phyloP scores from a whole-genome alignment of 2,797 vertebrate genomes.

The Alexandromys oeconomus region DNA sequence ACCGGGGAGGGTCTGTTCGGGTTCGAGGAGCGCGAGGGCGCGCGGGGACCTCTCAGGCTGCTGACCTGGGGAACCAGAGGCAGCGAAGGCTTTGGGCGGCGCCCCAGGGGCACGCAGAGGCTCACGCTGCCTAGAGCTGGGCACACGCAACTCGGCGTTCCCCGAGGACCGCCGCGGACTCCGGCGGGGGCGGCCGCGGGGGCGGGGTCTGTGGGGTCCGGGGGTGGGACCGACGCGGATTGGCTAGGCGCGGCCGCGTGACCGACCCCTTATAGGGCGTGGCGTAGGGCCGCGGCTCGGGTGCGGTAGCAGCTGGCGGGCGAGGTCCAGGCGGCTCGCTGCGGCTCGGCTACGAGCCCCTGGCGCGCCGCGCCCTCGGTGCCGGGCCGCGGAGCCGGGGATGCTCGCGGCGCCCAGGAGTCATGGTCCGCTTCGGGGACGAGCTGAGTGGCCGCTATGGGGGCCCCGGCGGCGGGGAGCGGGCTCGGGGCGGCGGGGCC shows the following conservation, averaged over 20 bases:
- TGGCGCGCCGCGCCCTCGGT: conserved; percentile 71
- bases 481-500: conserved; percentile 88
- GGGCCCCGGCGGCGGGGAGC: conserved; percentile 90
- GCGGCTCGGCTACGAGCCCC: conserved; percentile 14
- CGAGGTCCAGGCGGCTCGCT: conserved; percentile 46
- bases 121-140: not conserved
- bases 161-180: conserved; percentile 75
- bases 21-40: not conserved
- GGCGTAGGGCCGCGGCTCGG: conserved; percentile 68
- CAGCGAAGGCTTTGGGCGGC: not conserved
- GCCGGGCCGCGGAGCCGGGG: conserved; percentile 67
- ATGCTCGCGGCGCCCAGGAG: conserved; percentile 76
- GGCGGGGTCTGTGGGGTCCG: conserved; percentile 26
- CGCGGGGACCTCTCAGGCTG: not conserved
- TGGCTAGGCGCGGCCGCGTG: conserved; percentile 91
- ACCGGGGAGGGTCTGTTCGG: not conserved
- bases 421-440: conserved; percentile 97
- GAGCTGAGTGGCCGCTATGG: conserved; percentile 94
- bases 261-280: conserved; percentile 88
- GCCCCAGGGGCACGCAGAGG: not conserved
- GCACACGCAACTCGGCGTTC: not conserved
- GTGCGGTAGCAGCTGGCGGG: conserved; percentile 69
- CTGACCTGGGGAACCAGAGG: not conserved
- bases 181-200: conserved; percentile 75
- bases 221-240: conserved; percentile 90